Evolutionary conservation across 2,888 invertebrate species (phyloP).

Genomic region (Hoplodrina blanda): DNA sequence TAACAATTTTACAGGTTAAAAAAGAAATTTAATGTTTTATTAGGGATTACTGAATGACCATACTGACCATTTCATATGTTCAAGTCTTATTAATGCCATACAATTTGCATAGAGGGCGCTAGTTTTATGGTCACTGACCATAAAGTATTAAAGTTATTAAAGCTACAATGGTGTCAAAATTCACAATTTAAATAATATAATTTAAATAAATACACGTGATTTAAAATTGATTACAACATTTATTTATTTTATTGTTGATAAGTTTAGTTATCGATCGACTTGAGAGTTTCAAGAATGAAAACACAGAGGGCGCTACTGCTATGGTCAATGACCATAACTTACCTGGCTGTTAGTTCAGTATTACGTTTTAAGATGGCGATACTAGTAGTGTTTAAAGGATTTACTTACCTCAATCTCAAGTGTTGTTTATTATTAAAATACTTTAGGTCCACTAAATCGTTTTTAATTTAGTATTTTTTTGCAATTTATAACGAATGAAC

Average conservation of each 20-base stretch:
- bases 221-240: neutral
- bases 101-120: conserved; percentile 69
- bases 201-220: too few relatives aligned
- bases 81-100: neutral
- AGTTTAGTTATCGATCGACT: conserved; percentile 32
- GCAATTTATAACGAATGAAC: too few relatives aligned
- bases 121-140: conserved; percentile 69
- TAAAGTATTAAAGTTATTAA: conserved; percentile 5
- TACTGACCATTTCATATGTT: neutral
- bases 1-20: neutral
- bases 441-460: too few relatives aligned
- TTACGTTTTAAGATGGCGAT: conserved; percentile 26
- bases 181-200: too few relatives aligned
- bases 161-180: too few relatives aligned
- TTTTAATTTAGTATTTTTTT: too few relatives aligned
- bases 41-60: neutral
- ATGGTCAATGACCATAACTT: conserved; percentile 65
- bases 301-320: conserved; percentile 51
- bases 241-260: neutral
- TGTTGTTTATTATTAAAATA: too few relatives aligned
- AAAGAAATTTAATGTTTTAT: too few relatives aligned
- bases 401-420: too few relatives aligned
- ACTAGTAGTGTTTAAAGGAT: neutral
- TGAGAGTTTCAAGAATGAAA: neutral
- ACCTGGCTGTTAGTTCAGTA: neutral